phyloP scores from a whole-genome alignment of 2,113 vertebrate genomes.

The Arenaria interpres region DNA sequence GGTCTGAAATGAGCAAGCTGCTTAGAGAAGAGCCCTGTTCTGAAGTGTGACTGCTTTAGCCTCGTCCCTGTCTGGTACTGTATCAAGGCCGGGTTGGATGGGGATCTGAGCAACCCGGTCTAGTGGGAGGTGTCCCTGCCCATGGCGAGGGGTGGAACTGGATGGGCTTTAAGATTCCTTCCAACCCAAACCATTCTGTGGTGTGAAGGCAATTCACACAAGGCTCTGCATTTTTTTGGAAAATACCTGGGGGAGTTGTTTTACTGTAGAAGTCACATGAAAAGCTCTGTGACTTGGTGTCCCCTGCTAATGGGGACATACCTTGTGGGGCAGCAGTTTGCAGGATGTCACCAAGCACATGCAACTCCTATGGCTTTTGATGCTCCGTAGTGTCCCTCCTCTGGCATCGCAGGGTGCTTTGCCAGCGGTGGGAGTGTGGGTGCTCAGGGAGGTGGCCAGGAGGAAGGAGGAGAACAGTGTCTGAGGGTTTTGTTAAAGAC shows the following conservation, averaged over 20 bases:
- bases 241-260: neutral
- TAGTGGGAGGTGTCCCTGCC: no score
- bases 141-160: no score
- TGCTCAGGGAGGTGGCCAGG: neutral
- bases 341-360: neutral
- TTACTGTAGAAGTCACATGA: neutral
- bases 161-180: no score
- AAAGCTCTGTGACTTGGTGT: neutral
- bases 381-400: accelerated
- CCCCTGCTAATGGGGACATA: no score
- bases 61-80: neutral
- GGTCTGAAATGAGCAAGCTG: neutral
- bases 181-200: no score
- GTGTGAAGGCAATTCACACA: neutral
- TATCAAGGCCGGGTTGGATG: no score
- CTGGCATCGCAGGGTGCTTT: neutral
- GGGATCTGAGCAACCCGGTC: no score
- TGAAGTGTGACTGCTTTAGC: neutral
- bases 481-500: neutral
- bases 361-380: neutral
- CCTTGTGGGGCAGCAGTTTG: neutral
- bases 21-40: neutral
- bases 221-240: neutral
- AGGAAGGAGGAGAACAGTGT: neutral
- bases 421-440: neutral